Conservation (phyloP, 2,888 invertebrate species). For the Charanyca ferruginea region DNA sequence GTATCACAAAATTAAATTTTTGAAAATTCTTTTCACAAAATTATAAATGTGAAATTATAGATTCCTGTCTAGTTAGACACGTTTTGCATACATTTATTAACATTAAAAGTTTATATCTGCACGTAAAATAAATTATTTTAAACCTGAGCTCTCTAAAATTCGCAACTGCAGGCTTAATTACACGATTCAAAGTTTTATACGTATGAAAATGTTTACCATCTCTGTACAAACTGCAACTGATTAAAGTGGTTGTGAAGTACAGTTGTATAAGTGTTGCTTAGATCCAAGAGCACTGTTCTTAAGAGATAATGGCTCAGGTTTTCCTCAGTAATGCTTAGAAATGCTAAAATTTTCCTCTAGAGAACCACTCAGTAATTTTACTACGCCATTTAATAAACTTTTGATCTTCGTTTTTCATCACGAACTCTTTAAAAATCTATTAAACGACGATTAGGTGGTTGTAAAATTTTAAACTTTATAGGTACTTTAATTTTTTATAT, state of each 20-base stretch:
- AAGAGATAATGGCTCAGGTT: constrained; percentile 22
- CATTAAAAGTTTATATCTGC: neutral
- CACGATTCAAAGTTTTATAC: constrained; percentile 41
- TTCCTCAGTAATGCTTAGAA: constrained; percentile 23
- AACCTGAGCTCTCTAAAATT: constrained; percentile 17
- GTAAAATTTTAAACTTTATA: constrained; percentile 49
- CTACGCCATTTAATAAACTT: constrained; percentile 45
- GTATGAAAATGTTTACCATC: constrained; percentile 32
- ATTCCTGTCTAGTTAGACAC: no score
- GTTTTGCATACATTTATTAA: no score
- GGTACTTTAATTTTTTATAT: constrained; percentile 42
- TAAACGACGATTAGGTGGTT: constrained; percentile 50
- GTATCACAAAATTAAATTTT: no score
- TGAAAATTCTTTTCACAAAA: no score
- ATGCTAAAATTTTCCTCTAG: constrained; percentile 16
- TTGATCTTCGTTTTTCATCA: constrained; percentile 51
- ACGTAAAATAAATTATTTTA: constrained; percentile 18
- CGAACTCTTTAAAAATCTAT: constrained; percentile 56
- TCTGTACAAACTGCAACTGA: constrained; percentile 29
- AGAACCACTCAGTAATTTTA: constrained; percentile 43
- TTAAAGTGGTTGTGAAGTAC: constrained; percentile 30
- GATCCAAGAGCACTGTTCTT: constrained; percentile 5
- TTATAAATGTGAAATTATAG: no score
- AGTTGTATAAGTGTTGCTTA: constrained; percentile 28
- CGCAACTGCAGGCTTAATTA: no score